Conservation (phyloP, 2,113 vertebrate genomes). For the Callocephalon fimbriatum region DNA sequence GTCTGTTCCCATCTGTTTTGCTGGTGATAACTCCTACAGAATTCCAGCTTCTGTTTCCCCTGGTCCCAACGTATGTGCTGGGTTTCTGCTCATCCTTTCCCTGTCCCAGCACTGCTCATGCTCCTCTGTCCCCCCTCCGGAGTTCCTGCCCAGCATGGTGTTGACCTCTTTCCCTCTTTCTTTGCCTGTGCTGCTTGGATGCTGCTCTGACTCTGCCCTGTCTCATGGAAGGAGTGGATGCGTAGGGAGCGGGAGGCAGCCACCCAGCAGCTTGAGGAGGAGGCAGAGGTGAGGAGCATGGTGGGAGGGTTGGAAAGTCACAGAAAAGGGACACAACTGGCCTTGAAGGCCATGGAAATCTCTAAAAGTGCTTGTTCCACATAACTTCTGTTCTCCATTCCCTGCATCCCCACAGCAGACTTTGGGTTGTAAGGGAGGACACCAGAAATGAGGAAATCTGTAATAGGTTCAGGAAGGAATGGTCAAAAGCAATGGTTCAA, state of each 20-base stretch:
- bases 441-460: neutral
- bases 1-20: neutral
- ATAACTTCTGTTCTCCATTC: neutral
- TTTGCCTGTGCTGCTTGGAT: slow-evolving; percentile 25
- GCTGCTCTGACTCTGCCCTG: slow-evolving; percentile 38
- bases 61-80: rapidly evolving
- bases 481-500: neutral
- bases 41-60: neutral
- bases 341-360: neutral
- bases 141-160: neutral
- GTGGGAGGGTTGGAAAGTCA: neutral
- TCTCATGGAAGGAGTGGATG: slow-evolving; percentile 84
- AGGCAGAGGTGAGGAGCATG: slow-evolving; percentile 84
- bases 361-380: neutral
- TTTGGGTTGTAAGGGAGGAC: neutral
- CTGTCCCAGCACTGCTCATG: rapidly evolving
- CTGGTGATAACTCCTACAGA: rapidly evolving
- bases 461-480: neutral
- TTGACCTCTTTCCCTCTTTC: slow-evolving; percentile 45
- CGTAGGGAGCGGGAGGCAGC: slow-evolving; percentile 89
- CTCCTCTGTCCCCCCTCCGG: neutral
- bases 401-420: neutral
- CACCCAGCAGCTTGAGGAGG: slow-evolving; percentile 86
- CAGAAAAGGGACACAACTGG: neutral
- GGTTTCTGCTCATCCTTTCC: neutral